These are phyloP conservation scores for Psephotus haematonotus DNA, from an alignment of 2,113 vertebrate genomes.

Conservation along the genomic window DNA sequence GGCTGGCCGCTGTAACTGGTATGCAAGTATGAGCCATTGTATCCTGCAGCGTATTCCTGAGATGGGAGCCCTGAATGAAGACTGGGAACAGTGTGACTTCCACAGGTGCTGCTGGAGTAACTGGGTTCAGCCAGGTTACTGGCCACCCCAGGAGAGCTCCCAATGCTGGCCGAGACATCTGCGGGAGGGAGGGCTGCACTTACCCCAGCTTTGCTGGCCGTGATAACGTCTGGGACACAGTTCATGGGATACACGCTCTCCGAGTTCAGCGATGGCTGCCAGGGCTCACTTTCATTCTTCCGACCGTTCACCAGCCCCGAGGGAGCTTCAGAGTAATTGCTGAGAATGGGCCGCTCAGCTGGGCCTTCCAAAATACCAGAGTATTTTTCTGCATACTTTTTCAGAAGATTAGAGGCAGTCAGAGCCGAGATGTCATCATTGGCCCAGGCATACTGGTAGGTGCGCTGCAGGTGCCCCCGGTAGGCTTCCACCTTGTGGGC, in stretches of 20 bases:
- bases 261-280: slow-evolving; percentile 84
- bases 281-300: slow-evolving; percentile 94
- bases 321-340: slow-evolving; percentile 89
- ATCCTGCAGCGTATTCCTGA: slow-evolving; percentile 97
- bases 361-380: slow-evolving; percentile 96
- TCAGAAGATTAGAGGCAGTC: slow-evolving; percentile 97
- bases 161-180: slow-evolving; percentile 91
- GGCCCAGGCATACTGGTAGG: slow-evolving; percentile 98
- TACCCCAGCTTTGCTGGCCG: slow-evolving; percentile 94
- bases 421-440: slow-evolving; percentile 99
- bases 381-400: slow-evolving; percentile 99
- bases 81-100: slow-evolving; percentile 90
- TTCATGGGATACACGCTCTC: slow-evolving; percentile 97
- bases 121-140: slow-evolving; percentile 93
- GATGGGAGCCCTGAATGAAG: slow-evolving; percentile 94
- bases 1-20: slow-evolving; percentile 92
- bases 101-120: slow-evolving; percentile 95
- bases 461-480: slow-evolving; percentile 94
- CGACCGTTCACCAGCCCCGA: slow-evolving; percentile 91
- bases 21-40: slow-evolving; percentile 96
- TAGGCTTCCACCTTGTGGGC: slow-evolving; percentile 99
- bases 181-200: slow-evolving; percentile 89
- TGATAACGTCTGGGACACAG: slow-evolving; percentile 94
- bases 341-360: slow-evolving; percentile 88
- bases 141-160: slow-evolving; percentile 92